Evolutionary conservation across 2,888 invertebrate species (phyloP).

Genomic region (Salticus scenicus): DNA sequence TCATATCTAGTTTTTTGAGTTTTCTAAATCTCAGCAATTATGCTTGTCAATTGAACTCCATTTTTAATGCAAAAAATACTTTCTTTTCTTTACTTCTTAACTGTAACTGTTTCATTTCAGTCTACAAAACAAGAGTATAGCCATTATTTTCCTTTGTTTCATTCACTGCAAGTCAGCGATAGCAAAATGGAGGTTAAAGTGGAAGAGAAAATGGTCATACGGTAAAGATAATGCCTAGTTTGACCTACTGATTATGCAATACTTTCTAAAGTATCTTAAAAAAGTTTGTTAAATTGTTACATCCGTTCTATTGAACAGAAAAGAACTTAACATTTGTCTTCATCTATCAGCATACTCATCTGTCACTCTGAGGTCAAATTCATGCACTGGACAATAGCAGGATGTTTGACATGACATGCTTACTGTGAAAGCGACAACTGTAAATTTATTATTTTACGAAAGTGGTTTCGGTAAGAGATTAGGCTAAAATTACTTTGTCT

Average conservation of each 20-base stretch:
- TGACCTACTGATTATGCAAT: constrained; percentile 42
- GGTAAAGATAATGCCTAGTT: constrained; percentile 29
- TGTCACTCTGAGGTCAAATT: not conserved
- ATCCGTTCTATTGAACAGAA: not conserved
- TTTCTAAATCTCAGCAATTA: constrained; percentile 50
- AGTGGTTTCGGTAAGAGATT: not conserved
- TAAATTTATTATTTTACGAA: not conserved
- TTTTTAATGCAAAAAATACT: constrained; percentile 14
- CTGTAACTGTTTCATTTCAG: constrained; percentile 13
- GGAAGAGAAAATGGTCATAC: constrained; percentile 23
- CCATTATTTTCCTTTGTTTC: constrained; percentile 24
- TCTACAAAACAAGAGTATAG: constrained; percentile 14
- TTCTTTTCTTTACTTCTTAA: constrained; percentile 10
- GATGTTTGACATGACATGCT: constrained; percentile 16
- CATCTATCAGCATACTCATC: not conserved
- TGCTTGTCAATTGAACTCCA: constrained; percentile 17
- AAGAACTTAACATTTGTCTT: constrained; percentile 8
- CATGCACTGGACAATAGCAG: not conserved
- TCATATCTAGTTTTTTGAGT: constrained; percentile 36
- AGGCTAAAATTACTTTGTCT: not conserved
- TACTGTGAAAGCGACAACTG: not conserved
- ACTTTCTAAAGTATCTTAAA: not conserved
- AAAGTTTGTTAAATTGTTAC: constrained; percentile 22
- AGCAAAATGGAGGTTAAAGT: constrained; percentile 37
- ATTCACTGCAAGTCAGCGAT: not conserved